phyloP scores from a whole-genome alignment of 2,113 vertebrate genomes.

The Rousettus leschenaultii region DNA sequence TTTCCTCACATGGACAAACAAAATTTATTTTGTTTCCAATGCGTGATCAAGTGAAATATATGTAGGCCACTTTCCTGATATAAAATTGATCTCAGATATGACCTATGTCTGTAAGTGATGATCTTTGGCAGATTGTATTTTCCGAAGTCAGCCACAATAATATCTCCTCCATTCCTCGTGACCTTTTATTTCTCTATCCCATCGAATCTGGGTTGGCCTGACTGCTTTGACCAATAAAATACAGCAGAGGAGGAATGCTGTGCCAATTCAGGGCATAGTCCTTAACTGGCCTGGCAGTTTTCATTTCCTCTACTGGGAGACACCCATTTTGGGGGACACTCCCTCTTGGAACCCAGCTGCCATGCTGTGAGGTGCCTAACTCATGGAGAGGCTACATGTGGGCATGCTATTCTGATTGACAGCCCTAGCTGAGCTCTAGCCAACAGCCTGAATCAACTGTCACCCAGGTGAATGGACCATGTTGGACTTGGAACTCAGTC shows the following conservation, averaged over 20 bases:
- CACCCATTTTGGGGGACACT: neutral
- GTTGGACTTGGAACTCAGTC: neutral
- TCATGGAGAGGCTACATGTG: neutral
- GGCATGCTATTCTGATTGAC: neutral
- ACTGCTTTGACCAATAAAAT: conserved; percentile 4
- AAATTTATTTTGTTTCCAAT: neutral
- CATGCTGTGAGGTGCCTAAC: neutral
- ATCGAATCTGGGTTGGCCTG: neutral
- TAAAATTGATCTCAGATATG: neutral
- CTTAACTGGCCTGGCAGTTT: neutral
- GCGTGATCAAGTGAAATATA: neutral
- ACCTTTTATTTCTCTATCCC: neutral
- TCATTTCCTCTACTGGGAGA: neutral
- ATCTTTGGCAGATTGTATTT: neutral
- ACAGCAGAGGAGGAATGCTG: neutral
- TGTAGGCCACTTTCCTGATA: neutral
- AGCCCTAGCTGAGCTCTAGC: neutral
- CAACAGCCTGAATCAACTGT: neutral
- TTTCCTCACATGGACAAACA: neutral
- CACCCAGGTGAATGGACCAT: neutral
- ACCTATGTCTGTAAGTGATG: neutral
- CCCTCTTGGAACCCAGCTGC: neutral
- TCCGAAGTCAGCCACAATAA: neutral
- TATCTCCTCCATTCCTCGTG: neutral
- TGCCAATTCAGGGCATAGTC: neutral